These are phyloP conservation scores for Drosophila nr. fundita DNA, from an alignment of 2,888 invertebrate species.

Conservation along the genomic window DNA sequence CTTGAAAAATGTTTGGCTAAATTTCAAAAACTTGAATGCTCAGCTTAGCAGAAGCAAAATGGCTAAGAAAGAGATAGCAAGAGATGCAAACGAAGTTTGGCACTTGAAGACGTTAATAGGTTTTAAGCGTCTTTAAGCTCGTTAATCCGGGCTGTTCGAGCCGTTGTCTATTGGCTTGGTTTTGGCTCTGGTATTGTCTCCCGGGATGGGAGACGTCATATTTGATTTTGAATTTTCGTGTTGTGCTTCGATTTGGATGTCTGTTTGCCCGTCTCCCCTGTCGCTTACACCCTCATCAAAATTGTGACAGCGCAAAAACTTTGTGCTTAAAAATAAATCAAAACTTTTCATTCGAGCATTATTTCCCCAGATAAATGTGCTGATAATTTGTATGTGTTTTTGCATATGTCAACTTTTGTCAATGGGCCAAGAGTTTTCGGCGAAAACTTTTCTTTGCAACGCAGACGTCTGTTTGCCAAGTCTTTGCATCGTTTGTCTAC, in stretches of 20 bases:
- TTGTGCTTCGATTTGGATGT: conserved; percentile 32
- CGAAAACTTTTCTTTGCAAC: conserved; percentile 32
- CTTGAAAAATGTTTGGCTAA: not conserved
- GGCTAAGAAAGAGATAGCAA: not conserved
- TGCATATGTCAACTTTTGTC: conserved; percentile 81
- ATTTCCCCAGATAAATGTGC: conserved; percentile 76
- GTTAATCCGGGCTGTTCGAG: conserved; percentile 36
- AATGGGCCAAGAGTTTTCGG: conserved; percentile 70
- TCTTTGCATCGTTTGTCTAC: conserved; percentile 55
- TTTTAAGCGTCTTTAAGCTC: conserved; percentile 58
- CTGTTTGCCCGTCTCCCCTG: conserved; percentile 8
- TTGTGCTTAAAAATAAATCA: conserved; percentile 81
- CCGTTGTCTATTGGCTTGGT: conserved; percentile 52
- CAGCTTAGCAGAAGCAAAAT: conserved; percentile 3
- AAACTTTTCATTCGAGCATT: conserved; percentile 75
- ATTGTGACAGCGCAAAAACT: conserved; percentile 75
- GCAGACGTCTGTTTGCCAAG: conserved; percentile 57
- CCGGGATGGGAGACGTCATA: conserved; percentile 40
- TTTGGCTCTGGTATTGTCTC: conserved; percentile 24
- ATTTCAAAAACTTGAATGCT: not conserved
- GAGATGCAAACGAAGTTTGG: conserved; percentile 28
- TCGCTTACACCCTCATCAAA: conserved; percentile 71
- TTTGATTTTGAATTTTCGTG: conserved; percentile 71
- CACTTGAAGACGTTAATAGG: conserved; percentile 57
- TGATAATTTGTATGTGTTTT: conserved; percentile 74